Base-by-base conservation (phyloP, 2,113 vertebrate species). In the Oceanites oceanicus region DNA sequence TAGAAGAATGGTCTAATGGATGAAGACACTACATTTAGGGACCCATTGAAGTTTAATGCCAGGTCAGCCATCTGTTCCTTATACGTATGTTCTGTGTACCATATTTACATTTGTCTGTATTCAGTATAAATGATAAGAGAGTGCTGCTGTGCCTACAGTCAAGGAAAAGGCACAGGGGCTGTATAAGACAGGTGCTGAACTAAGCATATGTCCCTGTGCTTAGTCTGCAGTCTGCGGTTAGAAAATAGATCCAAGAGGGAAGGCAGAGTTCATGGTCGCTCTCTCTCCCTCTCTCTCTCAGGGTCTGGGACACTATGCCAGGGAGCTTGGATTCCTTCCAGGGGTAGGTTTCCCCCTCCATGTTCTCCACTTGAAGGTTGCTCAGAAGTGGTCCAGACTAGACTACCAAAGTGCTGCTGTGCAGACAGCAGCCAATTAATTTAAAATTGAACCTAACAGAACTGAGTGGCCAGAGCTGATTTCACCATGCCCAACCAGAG, bases 271-370 rank as follows among this genome's bases (percentile, higher is more conserved):
- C 13, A 3, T 15, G 17, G 15, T 32, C 18, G 58, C 32, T 7
- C 55, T 27, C 7, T 45, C 20, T 7, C 13, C 59, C 11, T 34
- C 9, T 13, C 15, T 36, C 10, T 53, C 15, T 72, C 52, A 32
- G 40, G 30, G 30, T 36, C 49, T 45, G 55, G 18, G 38, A 66
- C 21, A 16, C 7, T 10, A 36, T 29, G 30, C 25, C 40, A 94
- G 30, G 26, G 10, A 86, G 19, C 45, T 18, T 53, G 42, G 15
- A 19, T 8, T 82, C 47, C 36, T 50, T 49, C 34, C 26, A 58
- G 11, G 13, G 3, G 0, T 36, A 34, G 12, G 11, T 42, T 67
- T 66, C 23, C 25, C 13, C 45, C 4, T 0, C 13, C 15, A 13
- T 4, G 19, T 71, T 82, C 30, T 65, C 18, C 0, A 0, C 23